A percentile compares a stretch with the other conserved stretches of the same genome.
Conservation (phyloP, 2,113 vertebrate genomes). For the Oryzias melastigma region DNA sequence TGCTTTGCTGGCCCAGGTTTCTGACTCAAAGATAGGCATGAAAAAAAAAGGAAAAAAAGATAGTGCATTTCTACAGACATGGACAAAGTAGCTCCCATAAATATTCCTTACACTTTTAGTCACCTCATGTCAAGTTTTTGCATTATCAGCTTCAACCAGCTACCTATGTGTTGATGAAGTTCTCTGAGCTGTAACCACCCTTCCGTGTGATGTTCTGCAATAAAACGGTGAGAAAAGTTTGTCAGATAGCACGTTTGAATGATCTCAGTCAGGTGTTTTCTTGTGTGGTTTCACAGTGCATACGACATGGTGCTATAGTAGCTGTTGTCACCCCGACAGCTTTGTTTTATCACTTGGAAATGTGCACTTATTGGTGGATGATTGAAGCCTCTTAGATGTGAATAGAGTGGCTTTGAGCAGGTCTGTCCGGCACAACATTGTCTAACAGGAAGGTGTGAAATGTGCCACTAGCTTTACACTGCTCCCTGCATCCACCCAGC, state of each 20-base stretch:
- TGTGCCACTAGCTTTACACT: conserved; percentile 55
- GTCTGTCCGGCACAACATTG: conserved; percentile 33
- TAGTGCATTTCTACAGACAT: no score
- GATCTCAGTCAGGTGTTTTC: conserved; percentile 18
- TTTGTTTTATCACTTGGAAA: conserved; percentile 51
- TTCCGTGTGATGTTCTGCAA: no score
- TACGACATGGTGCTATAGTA: conserved; percentile 6
- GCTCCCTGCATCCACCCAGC: conserved; percentile 10
- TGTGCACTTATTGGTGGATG: conserved; percentile 29
- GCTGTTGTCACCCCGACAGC: conserved; percentile 47
- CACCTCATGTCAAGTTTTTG: no score
- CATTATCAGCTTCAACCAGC: no score
- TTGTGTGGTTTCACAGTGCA: background rate
- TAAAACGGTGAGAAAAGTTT: background rate
- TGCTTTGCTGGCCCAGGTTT: no score
- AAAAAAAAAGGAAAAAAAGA: no score
- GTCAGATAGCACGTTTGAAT: no score
- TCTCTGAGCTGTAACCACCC: no score
- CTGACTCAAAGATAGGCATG: no score
- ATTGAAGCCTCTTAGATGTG: conserved; percentile 28
- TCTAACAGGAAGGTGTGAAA: conserved; percentile 69
- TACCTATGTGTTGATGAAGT: no score
- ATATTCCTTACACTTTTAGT: no score
- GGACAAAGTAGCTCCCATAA: no score
- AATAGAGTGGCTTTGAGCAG: conserved; percentile 32